A percentile compares a stretch with the other conserved stretches of the same genome.
Conservation (phyloP, 2,888 invertebrate species). For the Cinara cedri region DNA sequence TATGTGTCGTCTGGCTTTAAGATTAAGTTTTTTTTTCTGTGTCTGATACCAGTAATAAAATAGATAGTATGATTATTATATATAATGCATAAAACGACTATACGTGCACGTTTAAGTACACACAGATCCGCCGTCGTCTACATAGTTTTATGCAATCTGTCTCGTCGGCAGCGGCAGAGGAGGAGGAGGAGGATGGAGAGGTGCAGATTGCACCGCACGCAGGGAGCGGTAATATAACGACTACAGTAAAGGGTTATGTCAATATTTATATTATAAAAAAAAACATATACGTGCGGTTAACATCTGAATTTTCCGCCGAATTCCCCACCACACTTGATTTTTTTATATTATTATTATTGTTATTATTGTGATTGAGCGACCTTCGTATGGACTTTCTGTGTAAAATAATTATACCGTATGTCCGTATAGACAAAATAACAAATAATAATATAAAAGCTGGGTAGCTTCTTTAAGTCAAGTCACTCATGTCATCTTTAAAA, state of each 20-base stretch:
- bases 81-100: background rate
- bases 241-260: background rate
- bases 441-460: too few species aligned
- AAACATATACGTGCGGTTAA: background rate
- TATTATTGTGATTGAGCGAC: background rate
- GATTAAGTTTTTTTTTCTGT: conserved; percentile 18
- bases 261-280: too few species aligned
- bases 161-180: background rate
- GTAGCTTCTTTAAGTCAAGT: too few species aligned
- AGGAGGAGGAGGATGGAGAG: too few species aligned
- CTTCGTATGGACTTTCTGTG: background rate
- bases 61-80: background rate
- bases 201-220: too few species aligned
- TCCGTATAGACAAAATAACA: background rate
- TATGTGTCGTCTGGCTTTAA: conserved; percentile 20
- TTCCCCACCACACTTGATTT: background rate
- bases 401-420: too few species aligned
- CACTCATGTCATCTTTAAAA: too few species aligned
- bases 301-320: conserved; percentile 5
- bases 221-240: background rate
- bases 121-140: background rate
- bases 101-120: background rate
- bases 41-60: conserved; percentile 34
- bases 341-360: too few species aligned
- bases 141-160: background rate